Conservation (phyloP, 2,797 vertebrate genomes). For the Arnoldichthys spilopterus region DNA sequence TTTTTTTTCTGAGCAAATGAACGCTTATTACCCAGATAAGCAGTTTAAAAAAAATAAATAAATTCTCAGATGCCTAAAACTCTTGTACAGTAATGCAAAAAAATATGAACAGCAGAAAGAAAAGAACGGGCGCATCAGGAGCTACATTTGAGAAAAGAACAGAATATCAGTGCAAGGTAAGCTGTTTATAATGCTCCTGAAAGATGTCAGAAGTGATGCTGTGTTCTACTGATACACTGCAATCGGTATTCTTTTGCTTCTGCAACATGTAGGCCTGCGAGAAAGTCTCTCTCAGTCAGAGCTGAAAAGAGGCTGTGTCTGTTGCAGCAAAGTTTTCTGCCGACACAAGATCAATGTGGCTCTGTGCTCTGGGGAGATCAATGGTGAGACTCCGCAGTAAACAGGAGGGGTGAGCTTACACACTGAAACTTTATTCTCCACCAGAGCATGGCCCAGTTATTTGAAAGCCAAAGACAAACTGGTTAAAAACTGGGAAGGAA, state of each 20-base stretch:
- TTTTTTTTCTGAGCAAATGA: no score
- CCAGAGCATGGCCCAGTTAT: neutral
- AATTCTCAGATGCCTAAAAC: no score
- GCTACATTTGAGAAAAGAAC: neutral
- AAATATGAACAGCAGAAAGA: neutral
- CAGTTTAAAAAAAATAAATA: no score
- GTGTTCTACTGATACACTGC: neutral
- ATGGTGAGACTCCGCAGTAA: conserved; percentile 31
- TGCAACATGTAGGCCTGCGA: neutral
- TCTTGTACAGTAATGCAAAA: no score
- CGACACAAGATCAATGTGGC: conserved; percentile 27
- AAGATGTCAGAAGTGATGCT: neutral
- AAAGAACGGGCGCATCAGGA: neutral
- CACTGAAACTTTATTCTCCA: neutral
- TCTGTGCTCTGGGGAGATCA: conserved; percentile 21
- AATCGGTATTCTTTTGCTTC: no score
- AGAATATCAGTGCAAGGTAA: neutral
- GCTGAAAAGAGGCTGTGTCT: conserved; percentile 26
- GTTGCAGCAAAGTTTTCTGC: conserved; percentile 26
- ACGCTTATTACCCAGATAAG: no score
- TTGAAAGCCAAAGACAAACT: neutral
- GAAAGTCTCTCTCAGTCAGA: conserved; percentile 22
- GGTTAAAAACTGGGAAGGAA: neutral
- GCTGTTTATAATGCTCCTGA: neutral
- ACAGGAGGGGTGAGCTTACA: neutral